These are phyloP conservation scores for Nymphalis urticae DNA, from an alignment of 2,888 invertebrate genomes.

Conservation along the genomic window DNA sequence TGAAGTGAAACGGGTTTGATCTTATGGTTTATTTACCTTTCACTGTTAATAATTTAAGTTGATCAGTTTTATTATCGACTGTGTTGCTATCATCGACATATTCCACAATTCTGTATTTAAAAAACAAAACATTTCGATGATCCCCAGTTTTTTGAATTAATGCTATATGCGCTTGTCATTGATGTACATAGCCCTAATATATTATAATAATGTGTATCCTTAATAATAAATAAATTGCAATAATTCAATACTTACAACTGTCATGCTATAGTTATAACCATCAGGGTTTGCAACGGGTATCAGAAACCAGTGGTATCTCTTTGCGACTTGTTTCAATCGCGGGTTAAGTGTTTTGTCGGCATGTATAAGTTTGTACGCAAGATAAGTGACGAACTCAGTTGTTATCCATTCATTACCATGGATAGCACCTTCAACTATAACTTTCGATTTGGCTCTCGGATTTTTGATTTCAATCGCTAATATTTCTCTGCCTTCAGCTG, in stretches of 20 bases:
- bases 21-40: no score
- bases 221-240: no score
- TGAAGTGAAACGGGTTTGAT: no score
- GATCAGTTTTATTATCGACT: no score
- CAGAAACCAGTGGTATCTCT: slow-evolving; percentile 84
- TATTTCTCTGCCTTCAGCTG: slow-evolving; percentile 70
- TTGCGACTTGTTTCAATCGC: slow-evolving; percentile 60
- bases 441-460: slow-evolving; percentile 55
- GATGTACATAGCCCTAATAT: no score
- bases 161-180: no score
- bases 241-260: slow-evolving; percentile 40
- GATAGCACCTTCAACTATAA: slow-evolving; percentile 83
- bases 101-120: no score
- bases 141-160: no score
- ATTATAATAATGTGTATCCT: no score
- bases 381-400: slow-evolving; percentile 82
- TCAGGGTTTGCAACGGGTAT: slow-evolving; percentile 89
- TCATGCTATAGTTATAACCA: slow-evolving; percentile 81
- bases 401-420: slow-evolving; percentile 89
- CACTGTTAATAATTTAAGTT: no score
- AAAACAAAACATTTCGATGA: no score
- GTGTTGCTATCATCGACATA: no score
- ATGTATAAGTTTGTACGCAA: slow-evolving; percentile 76
- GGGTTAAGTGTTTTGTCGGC: slow-evolving; percentile 56
- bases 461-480: slow-evolving; percentile 50